These are phyloP conservation scores for Mus spretus DNA, from an alignment of 2,797 vertebrate genomes.

Conservation along the genomic window DNA sequence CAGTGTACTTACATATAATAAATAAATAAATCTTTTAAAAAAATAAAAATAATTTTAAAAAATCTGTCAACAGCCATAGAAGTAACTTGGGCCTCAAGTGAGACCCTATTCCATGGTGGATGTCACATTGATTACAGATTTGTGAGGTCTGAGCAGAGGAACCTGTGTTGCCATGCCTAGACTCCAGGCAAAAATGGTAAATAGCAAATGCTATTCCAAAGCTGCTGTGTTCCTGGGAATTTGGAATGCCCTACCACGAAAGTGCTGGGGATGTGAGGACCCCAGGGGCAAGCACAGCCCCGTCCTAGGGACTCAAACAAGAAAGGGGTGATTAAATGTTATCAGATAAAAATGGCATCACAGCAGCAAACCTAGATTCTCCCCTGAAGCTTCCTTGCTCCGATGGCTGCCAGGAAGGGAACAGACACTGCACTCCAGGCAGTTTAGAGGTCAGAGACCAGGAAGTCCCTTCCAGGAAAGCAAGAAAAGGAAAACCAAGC, in stretches of 20 bases:
- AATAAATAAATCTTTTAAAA: no score
- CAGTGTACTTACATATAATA: no score
- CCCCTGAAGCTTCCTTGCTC: background rate
- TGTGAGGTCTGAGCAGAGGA: background rate
- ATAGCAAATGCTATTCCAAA: background rate
- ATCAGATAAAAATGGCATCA: background rate
- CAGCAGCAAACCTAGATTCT: background rate
- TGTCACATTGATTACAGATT: background rate
- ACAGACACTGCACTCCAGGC: background rate
- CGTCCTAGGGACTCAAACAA: background rate
- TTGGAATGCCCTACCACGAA: background rate
- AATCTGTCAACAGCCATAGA: background rate
- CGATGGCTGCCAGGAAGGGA: background rate
- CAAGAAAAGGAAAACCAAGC: background rate
- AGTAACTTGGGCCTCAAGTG: background rate
- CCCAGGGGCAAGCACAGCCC: background rate
- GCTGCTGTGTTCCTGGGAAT: background rate
- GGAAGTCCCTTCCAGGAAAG: background rate
- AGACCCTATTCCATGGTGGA: background rate
- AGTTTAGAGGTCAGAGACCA: background rate
- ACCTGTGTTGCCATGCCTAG: background rate
- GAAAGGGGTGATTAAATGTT: background rate
- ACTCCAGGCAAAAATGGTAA: background rate
- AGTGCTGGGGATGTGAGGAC: background rate
- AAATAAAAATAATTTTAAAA: background rate